Conservation (phyloP, 2,888 invertebrate species). For the Trissonchulus sp. region DNA sequence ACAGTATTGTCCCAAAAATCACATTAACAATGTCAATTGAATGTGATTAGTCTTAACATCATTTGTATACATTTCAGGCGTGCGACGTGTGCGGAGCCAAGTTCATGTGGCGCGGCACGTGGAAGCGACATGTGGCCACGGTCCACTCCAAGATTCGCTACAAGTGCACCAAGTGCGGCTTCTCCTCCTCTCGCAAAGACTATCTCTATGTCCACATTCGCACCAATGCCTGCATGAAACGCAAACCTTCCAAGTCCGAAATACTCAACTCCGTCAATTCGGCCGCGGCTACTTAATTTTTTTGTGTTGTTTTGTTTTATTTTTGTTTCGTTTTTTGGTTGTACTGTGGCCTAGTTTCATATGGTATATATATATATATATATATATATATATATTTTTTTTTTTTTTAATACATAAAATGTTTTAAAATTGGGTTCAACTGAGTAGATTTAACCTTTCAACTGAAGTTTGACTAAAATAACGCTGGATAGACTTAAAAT, state of each 20-base stretch:
- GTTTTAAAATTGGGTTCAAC: too few relatives aligned
- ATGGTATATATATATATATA: too few relatives aligned
- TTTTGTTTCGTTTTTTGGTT: too few relatives aligned
- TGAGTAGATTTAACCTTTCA: too few relatives aligned
- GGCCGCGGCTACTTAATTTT: too few relatives aligned
- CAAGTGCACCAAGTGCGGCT: slow-evolving; percentile 26
- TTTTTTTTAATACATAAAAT: too few relatives aligned
- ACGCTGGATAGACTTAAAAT: too few relatives aligned
- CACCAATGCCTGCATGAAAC: slow-evolving; percentile 22
- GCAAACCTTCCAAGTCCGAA: not conserved
- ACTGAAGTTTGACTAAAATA: too few relatives aligned
- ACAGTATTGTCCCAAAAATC: too few relatives aligned
- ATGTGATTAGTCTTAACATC: not conserved
- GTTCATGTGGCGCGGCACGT: slow-evolving; percentile 26
- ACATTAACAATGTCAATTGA: slow-evolving; percentile 14
- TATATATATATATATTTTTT: too few relatives aligned
- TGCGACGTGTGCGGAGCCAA: slow-evolving; percentile 23
- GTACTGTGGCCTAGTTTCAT: too few relatives aligned
- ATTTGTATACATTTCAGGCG: not conserved
- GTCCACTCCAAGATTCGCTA: slow-evolving; percentile 24
- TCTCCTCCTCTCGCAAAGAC: slow-evolving; percentile 25
- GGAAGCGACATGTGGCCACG: slow-evolving; percentile 25
- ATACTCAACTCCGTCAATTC: not conserved
- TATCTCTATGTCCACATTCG: slow-evolving; percentile 26
- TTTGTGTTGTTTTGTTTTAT: too few relatives aligned